A percentile compares a stretch with the other conserved stretches of the same genome.
Evolutionary conservation across 2,113 vertebrate genomes (phyloP).

Genomic region (Climacteris rufus): DNA sequence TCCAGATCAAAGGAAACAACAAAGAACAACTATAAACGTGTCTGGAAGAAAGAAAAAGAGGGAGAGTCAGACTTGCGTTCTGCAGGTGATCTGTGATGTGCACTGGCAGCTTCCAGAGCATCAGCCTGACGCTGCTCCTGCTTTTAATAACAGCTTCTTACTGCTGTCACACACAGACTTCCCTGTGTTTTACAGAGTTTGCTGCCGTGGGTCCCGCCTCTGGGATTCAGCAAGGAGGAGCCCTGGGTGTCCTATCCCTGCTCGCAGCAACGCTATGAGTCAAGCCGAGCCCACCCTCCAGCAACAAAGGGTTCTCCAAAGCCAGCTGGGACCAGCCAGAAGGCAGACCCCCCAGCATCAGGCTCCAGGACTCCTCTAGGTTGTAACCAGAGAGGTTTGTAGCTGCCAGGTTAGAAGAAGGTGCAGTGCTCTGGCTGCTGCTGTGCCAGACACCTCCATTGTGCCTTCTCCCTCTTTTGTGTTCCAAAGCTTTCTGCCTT

Average conservation of each 20-base stretch:
- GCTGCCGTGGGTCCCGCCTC: neutral
- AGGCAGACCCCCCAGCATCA: accelerated
- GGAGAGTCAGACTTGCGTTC: neutral
- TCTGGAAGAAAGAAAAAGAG: neutral
- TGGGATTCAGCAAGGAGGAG: accelerated
- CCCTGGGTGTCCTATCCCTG: neutral
- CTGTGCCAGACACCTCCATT: neutral
- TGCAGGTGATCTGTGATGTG: conserved; percentile 3
- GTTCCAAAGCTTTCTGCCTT: neutral
- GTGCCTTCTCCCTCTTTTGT: neutral
- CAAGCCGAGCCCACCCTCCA: accelerated
- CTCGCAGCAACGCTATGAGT: accelerated
- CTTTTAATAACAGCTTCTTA: neutral
- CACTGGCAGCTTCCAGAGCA: neutral
- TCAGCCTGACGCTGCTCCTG: neutral
- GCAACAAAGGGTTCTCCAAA: accelerated
- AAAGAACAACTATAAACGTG: conserved; percentile 26
- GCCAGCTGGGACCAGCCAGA: accelerated
- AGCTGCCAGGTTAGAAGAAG: neutral
- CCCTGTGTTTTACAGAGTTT: neutral
- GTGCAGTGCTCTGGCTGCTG: neutral
- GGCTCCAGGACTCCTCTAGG: neutral
- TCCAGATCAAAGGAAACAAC: conserved; percentile 45
- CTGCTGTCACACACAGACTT: neutral
- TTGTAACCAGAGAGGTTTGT: neutral